phyloP scores from a whole-genome alignment of 2,888 invertebrate genomes.

The Deladenus siricidicola region DNA sequence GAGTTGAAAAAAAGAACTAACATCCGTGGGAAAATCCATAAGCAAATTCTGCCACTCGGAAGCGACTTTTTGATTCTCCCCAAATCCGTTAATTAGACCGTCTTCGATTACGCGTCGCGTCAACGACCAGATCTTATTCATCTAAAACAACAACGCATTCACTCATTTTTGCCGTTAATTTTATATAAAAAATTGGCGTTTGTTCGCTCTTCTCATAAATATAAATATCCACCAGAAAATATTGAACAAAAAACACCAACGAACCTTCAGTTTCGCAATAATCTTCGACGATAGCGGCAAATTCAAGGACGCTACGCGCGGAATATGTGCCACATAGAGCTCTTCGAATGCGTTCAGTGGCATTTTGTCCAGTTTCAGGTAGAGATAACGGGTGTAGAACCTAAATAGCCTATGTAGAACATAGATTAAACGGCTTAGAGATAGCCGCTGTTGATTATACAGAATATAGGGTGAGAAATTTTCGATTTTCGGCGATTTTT shows the following conservation, averaged over 20 bases:
- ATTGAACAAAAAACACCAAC: too few relatives aligned
- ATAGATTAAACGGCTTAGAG: too few relatives aligned
- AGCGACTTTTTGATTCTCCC: background rate
- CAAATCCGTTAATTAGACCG: background rate
- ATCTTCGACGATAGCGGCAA: background rate
- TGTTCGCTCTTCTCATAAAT: too few relatives aligned
- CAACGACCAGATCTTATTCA: slow-evolving; percentile 1
- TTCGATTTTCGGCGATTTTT: background rate
- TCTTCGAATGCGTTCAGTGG: slow-evolving; percentile 21
- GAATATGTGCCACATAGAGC: background rate
- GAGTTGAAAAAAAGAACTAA: too few relatives aligned
- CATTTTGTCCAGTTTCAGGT: slow-evolving; percentile 13
- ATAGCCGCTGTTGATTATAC: background rate
- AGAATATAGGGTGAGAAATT: background rate
- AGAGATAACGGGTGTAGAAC: slow-evolving; percentile 37
- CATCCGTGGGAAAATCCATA: background rate
- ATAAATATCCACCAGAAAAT: too few relatives aligned
- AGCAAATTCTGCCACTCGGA: slow-evolving; percentile 1
- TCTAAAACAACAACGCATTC: too few relatives aligned
- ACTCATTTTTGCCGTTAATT: too few relatives aligned
- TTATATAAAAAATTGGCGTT: too few relatives aligned
- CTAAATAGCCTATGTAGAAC: slow-evolving; percentile 19
- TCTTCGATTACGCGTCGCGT: slow-evolving; percentile 3
- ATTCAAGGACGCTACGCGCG: background rate
- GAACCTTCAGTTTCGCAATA: background rate